Conservation (phyloP, 2,113 vertebrate genomes). For the Geococcyx californianus region DNA sequence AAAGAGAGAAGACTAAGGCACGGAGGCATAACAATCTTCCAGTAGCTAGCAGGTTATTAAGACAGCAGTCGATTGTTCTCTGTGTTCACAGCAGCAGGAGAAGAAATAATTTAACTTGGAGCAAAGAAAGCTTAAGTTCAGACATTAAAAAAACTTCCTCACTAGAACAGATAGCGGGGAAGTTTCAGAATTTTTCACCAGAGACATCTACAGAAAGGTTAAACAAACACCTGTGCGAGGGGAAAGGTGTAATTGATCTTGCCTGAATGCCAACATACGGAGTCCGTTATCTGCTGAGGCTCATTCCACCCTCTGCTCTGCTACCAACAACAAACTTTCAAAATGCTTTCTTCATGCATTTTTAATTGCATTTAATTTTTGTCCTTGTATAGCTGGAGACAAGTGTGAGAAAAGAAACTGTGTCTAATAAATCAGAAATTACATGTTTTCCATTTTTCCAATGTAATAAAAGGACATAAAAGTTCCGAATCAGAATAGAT, state of each 20-base stretch:
- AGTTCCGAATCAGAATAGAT: background rate
- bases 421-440: conserved; percentile 39
- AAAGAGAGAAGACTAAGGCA: background rate
- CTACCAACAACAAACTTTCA: background rate
- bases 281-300: background rate
- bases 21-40: conserved; percentile 53
- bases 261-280: background rate
- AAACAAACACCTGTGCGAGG: conserved; percentile 44
- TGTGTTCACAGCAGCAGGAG: conserved; percentile 42
- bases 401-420: background rate
- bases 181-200: background rate
- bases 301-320: background rate
- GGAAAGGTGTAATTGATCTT: conserved; percentile 38
- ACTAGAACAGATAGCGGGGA: background rate
- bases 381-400: background rate
- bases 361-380: conserved; percentile 59
- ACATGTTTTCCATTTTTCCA: background rate
- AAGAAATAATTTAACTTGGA: conserved; percentile 62
- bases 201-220: conserved; percentile 26
- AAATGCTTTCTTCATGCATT: conserved; percentile 30
- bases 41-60: conserved; percentile 62
- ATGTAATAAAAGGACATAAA: background rate
- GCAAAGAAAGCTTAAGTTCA: conserved; percentile 52
- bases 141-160: background rate
- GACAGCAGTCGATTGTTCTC: conserved; percentile 60